A percentile compares a stretch with the other conserved stretches of the same genome.
Conservation (phyloP, 1,140 invertebrate species). For the Plectrocnemia conspersa region DNA sequence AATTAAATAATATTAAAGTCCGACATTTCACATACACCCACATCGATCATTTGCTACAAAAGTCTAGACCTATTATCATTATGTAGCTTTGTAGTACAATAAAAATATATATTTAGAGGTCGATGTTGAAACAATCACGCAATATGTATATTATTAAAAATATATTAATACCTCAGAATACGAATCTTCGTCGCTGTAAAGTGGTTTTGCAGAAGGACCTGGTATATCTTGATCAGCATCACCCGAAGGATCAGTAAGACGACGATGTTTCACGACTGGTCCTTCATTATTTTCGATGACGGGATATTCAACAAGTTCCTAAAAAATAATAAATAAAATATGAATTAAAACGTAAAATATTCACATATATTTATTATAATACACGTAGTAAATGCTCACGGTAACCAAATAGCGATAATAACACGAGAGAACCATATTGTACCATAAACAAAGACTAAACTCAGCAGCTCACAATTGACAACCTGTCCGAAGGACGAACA, state of each 20-base stretch:
- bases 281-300: constrained; percentile 62
- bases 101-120: neutral
- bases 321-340: no score
- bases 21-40: neutral
- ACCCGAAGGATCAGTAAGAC: constrained; percentile 46
- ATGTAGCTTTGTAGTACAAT: no score
- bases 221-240: constrained; percentile 12
- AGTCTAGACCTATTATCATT: no score
- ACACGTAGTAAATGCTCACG: no score
- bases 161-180: constrained; percentile 25
- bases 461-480: no score
- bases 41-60: neutral
- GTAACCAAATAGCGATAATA: no score
- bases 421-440: no score
- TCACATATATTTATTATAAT: no score
- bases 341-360: no score
- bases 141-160: neutral
- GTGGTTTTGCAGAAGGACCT: constrained; percentile 13
- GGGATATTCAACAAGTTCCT: no score
- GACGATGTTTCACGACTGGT: constrained; percentile 63
- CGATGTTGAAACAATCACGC: neutral
- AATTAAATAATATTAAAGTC: neutral
- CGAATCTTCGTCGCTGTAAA: constrained; percentile 24
- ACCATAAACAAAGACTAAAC: no score
- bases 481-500: no score